Conservation (phyloP, 2,113 vertebrate genomes). For the Onychorhynchus coronatus region DNA sequence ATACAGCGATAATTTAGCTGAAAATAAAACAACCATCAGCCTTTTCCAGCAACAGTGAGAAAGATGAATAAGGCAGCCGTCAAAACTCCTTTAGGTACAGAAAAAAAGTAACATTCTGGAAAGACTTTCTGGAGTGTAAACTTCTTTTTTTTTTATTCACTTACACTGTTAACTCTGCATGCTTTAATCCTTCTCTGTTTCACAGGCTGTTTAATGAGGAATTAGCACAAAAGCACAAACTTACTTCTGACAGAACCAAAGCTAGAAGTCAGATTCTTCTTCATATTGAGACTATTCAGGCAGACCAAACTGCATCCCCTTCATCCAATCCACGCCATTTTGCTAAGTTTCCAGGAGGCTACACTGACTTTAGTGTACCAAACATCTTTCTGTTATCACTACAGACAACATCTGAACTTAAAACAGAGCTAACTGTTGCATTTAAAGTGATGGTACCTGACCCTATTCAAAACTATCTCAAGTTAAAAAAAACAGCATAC, state of each 20-base stretch:
- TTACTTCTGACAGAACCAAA: not conserved
- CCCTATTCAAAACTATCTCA: not conserved
- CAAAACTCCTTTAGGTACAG: not conserved
- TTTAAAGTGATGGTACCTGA: not conserved
- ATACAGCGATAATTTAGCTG: not conserved
- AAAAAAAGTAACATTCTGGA: not conserved
- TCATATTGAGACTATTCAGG: not conserved
- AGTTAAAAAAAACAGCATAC: not conserved
- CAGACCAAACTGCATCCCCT: not conserved
- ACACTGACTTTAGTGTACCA: not conserved
- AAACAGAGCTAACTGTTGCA: not conserved
- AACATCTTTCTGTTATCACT: not conserved
- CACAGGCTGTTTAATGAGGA: not conserved
- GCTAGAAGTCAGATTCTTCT: not conserved
- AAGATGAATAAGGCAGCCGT: not conserved
- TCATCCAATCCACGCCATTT: not conserved
- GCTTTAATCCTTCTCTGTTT: not conserved
- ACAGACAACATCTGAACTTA: not conserved
- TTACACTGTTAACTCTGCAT: not conserved
- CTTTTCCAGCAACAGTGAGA: not conserved
- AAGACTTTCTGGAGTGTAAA: not conserved
- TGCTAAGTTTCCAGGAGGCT: not conserved
- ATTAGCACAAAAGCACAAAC: not conserved
- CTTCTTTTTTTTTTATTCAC: not conserved
- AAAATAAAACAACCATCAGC: not conserved